These are phyloP conservation scores for Melieria omissa DNA, from an alignment of 2,888 invertebrate genomes.

Conservation along the genomic window DNA sequence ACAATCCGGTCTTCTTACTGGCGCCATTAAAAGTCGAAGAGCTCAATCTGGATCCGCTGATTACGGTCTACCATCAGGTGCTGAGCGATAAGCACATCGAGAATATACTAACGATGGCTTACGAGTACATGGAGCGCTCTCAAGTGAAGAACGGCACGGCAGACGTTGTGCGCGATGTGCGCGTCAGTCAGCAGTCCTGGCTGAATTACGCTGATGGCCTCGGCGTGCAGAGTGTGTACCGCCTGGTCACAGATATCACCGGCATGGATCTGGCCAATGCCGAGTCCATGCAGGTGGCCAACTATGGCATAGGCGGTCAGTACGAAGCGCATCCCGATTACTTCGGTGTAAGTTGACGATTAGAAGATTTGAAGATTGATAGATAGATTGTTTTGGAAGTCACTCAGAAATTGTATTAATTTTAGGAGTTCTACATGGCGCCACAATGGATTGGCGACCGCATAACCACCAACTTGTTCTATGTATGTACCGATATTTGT, in stretches of 20 bases:
- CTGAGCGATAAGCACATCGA: constrained; percentile 89
- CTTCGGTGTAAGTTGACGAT: constrained; percentile 73
- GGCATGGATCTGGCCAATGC: constrained; percentile 87
- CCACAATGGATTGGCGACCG: constrained; percentile 81
- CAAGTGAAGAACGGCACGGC: constrained; percentile 96
- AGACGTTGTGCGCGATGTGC: constrained; percentile 72
- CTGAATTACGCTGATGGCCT: constrained; percentile 84
- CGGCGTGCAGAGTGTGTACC: constrained; percentile 78
- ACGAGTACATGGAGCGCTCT: constrained; percentile 89
- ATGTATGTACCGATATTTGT: constrained; percentile 75
- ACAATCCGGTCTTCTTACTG: constrained; percentile 74
- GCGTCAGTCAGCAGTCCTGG: constrained; percentile 99
- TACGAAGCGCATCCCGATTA: constrained; percentile 98
- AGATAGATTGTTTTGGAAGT: not conserved
- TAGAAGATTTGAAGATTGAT: not conserved
- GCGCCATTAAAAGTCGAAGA: constrained; percentile 87
- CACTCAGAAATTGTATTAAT: not conserved
- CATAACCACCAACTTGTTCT: constrained; percentile 95
- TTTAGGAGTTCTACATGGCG: not conserved
- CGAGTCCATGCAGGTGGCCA: constrained; percentile 97
- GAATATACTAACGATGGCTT: constrained; percentile 83
- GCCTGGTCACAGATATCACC: constrained; percentile 86
- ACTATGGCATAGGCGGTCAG: constrained; percentile 98
- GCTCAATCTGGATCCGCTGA: constrained; percentile 79
- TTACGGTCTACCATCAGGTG: constrained; percentile 90